Evolutionary conservation across 2,113 vertebrate species (phyloP).

Genomic region (Callocephalon fimbriatum): DNA sequence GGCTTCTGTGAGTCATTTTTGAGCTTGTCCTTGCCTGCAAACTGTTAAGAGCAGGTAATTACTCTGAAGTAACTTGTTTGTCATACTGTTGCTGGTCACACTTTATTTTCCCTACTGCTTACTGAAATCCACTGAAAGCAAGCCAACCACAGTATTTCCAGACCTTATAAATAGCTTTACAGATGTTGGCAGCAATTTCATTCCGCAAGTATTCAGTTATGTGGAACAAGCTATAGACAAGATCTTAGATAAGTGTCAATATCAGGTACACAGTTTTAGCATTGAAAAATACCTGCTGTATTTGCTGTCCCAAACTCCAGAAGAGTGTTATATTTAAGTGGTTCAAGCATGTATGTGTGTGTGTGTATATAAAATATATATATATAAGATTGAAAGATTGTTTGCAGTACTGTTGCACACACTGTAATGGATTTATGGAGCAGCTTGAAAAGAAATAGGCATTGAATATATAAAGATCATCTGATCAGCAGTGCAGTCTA

Average conservation of each 20-base stretch:
- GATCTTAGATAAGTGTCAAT: not conserved
- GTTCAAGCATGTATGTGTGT: not conserved
- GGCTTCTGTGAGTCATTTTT: not conserved
- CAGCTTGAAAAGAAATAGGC: not conserved
- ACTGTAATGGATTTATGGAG: not conserved
- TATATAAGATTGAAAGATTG: not conserved
- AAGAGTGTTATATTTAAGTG: not conserved
- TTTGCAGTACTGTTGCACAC: not conserved
- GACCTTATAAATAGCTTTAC: not conserved
- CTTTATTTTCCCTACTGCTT: not conserved
- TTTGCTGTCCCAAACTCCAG: not conserved
- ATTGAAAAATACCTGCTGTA: not conserved
- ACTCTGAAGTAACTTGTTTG: not conserved
- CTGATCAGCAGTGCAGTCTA: not conserved
- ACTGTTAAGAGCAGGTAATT: not conserved
- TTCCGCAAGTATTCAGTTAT: not conserved
- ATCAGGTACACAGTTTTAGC: not conserved
- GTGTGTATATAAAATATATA: rapidly evolving
- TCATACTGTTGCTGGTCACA: not conserved
- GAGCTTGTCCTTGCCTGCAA: not conserved
- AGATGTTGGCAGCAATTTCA: not conserved
- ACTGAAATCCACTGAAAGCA: not conserved
- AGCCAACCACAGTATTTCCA: not conserved
- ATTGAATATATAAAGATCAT: not conserved
- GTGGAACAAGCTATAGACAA: not conserved